Conservation (phyloP, 2,888 invertebrate genomes). For the Leptopilina syphax region DNA sequence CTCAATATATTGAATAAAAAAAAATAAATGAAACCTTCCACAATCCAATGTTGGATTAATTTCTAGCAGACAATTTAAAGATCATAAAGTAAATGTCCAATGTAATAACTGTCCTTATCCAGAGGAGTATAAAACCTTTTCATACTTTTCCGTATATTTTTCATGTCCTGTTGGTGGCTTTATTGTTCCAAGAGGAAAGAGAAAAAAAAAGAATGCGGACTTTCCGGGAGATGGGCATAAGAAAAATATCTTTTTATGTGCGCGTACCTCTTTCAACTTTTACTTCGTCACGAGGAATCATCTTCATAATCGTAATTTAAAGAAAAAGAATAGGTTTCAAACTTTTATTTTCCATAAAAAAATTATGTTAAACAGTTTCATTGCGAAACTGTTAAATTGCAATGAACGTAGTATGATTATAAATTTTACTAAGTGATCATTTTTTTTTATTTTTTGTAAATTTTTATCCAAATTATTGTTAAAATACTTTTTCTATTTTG, state of each 20-base stretch:
- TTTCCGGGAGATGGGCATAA: background rate
- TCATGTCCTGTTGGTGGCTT: constrained; percentile 30
- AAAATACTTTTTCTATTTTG: too few relatives aligned
- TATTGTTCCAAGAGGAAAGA: background rate
- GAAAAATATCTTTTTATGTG: constrained; percentile 30
- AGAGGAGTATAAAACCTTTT: constrained; percentile 1
- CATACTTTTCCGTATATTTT: constrained; percentile 7
- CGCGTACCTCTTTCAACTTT: background rate
- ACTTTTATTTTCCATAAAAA: too few relatives aligned
- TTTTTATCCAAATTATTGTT: too few relatives aligned
- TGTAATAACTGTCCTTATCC: background rate
- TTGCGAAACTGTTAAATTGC: too few relatives aligned
- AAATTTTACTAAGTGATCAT: too few relatives aligned
- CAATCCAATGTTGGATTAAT: background rate
- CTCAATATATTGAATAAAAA: too few relatives aligned
- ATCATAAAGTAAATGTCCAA: constrained; percentile 5
- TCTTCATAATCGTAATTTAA: constrained; percentile 3
- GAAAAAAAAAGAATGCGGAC: background rate
- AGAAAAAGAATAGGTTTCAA: background rate
- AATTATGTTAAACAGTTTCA: too few relatives aligned
- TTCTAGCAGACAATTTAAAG: constrained; percentile 7
- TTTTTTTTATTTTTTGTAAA: too few relatives aligned
- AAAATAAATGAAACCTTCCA: background rate
- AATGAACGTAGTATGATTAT: too few relatives aligned
- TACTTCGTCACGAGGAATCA: background rate